Conservation (phyloP, 2,888 invertebrate species). For the Salticus scenicus region DNA sequence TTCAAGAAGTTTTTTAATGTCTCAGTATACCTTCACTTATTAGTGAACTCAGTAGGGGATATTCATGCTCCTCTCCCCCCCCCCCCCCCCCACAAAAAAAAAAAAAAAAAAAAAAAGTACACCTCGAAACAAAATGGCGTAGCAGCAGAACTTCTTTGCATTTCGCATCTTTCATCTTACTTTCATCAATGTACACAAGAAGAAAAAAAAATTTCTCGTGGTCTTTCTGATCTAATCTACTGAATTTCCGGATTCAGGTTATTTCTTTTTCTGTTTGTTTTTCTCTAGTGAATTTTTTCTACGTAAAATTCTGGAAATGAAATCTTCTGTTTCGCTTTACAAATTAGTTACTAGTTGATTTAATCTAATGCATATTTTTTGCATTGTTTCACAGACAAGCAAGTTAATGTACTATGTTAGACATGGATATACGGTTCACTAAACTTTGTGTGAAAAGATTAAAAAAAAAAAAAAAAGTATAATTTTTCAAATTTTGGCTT, state of each 20-base stretch:
- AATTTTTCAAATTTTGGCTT: no score
- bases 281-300: neutral
- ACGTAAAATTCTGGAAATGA: neutral
- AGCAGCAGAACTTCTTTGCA: neutral
- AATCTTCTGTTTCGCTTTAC: neutral
- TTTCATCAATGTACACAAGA: neutral
- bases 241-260: slow-evolving; percentile 23
- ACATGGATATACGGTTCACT: neutral
- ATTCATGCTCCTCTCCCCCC: no score
- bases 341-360: neutral
- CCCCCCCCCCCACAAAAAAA: no score
- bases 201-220: neutral
- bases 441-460: neutral
- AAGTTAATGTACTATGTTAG: neutral
- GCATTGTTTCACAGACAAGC: neutral
- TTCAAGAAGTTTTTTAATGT: no score
- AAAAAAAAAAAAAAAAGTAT: no score
- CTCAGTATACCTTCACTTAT: no score
- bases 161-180: neutral
- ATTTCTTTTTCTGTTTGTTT: neutral
- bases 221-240: neutral
- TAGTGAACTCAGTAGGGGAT: no score
- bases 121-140: slow-evolving; percentile 16
- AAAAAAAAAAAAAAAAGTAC: no score
- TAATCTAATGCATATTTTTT: neutral